Evolutionary conservation across 2,113 vertebrate species (phyloP).

Genomic region (Parotia lawesii): DNA sequence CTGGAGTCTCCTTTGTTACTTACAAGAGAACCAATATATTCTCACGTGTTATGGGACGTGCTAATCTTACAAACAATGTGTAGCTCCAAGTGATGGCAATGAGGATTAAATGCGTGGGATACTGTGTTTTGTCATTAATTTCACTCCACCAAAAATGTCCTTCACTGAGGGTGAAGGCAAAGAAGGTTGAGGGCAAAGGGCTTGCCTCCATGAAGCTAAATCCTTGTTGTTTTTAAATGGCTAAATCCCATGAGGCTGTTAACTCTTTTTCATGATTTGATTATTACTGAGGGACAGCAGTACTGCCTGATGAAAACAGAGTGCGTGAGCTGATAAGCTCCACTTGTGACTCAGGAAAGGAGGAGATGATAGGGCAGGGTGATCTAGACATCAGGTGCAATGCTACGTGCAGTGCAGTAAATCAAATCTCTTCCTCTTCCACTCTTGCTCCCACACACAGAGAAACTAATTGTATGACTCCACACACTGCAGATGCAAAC

Average conservation of each 20-base stretch:
- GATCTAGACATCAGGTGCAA: background rate
- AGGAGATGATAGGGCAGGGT: background rate
- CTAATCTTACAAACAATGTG: background rate
- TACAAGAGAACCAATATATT: background rate
- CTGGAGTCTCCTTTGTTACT: background rate
- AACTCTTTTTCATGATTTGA: background rate
- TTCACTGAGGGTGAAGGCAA: background rate
- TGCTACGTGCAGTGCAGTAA: background rate
- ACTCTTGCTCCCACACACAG: background rate
- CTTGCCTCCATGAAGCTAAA: background rate
- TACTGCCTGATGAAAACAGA: slow-evolving; percentile 15
- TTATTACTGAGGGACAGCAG: background rate
- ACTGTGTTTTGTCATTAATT: background rate
- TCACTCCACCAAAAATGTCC: background rate
- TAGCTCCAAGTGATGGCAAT: background rate
- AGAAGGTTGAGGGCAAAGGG: background rate
- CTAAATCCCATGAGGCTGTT: background rate
- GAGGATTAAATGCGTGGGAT: background rate
- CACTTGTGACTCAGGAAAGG: background rate
- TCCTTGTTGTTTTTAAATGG: background rate
- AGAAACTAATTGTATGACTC: background rate
- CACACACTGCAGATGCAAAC: background rate
- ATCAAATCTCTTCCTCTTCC: background rate
- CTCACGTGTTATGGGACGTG: fast-evolving
- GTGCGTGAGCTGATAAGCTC: background rate